Percentiles rank a stretch among this genome's conserved stretches.
phyloP scores from a whole-genome alignment of 2,888 invertebrate genomes.

The Lypha dubia region DNA sequence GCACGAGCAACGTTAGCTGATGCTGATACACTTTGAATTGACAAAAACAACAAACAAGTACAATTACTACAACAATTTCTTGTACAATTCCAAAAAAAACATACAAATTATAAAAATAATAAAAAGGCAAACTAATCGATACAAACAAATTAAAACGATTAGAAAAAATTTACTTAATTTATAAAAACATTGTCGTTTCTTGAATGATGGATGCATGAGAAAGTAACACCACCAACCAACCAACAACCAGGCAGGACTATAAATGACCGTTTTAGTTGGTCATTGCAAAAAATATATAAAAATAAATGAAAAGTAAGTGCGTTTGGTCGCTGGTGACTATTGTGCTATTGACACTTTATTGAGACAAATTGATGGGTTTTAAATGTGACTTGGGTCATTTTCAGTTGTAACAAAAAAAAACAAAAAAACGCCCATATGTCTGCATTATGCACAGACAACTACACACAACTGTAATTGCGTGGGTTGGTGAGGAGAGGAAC shows the following conservation, averaged over 20 bases:
- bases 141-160: constrained; percentile 71
- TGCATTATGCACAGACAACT: constrained; percentile 58
- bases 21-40: constrained; percentile 68
- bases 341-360: constrained; percentile 74
- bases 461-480: constrained; percentile 63
- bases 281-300: constrained; percentile 40
- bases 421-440: constrained; percentile 73
- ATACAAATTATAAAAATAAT: constrained; percentile 25
- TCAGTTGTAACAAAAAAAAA: constrained; percentile 59
- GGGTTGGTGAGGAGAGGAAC: constrained; percentile 57
- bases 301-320: constrained; percentile 35
- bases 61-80: constrained; percentile 20
- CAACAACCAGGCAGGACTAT: constrained; percentile 28
- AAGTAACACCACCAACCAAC: constrained; percentile 41
- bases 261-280: constrained; percentile 59
- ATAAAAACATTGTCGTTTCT: constrained; percentile 45
- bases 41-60: constrained; percentile 49
- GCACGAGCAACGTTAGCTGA: constrained; percentile 56
- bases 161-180: constrained; percentile 65
- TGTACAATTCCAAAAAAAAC: constrained; percentile 25
- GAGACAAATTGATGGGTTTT: constrained; percentile 75
- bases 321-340: constrained; percentile 55
- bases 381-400: constrained; percentile 61
- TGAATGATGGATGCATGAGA: constrained; percentile 32
- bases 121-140: constrained; percentile 70